Conservation (phyloP, 2,113 vertebrate genomes). For the Casuarius casuarius region DNA sequence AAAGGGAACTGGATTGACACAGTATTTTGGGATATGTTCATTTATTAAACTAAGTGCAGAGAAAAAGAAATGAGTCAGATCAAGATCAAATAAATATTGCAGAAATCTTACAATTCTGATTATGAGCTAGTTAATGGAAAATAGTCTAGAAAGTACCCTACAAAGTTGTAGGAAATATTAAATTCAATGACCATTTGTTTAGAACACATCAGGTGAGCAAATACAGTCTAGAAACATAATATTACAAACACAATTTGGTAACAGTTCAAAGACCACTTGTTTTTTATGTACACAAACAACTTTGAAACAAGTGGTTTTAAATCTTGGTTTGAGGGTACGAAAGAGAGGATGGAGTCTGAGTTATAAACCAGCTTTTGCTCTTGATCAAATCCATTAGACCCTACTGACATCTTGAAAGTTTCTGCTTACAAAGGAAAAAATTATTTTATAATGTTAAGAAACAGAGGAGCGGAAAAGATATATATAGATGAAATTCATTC, state of each 20-base stretch:
- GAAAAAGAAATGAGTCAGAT: background rate
- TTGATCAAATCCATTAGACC: background rate
- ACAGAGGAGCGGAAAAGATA: fast-evolving
- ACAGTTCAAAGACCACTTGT: background rate
- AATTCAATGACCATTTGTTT: background rate
- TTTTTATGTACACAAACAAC: background rate
- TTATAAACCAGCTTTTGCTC: background rate
- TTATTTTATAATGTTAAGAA: background rate
- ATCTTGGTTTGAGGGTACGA: background rate
- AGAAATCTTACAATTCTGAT: background rate
- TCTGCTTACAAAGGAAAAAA: background rate
- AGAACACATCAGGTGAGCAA: background rate
- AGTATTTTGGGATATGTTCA: background rate
- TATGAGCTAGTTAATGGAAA: background rate
- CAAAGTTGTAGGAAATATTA: background rate
- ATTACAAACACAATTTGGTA: background rate
- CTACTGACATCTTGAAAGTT: background rate
- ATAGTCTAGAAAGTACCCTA: background rate
- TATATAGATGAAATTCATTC: background rate
- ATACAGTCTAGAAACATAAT: background rate
- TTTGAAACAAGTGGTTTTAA: background rate
- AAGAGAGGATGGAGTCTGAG: background rate
- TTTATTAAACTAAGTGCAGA: background rate
- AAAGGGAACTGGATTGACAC: background rate
- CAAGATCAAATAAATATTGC: background rate